A percentile compares a stretch with the other conserved stretches of the same genome.
phyloP scores from a whole-genome alignment of 2,113 vertebrate species.

The Peromyscus polionotus region DNA sequence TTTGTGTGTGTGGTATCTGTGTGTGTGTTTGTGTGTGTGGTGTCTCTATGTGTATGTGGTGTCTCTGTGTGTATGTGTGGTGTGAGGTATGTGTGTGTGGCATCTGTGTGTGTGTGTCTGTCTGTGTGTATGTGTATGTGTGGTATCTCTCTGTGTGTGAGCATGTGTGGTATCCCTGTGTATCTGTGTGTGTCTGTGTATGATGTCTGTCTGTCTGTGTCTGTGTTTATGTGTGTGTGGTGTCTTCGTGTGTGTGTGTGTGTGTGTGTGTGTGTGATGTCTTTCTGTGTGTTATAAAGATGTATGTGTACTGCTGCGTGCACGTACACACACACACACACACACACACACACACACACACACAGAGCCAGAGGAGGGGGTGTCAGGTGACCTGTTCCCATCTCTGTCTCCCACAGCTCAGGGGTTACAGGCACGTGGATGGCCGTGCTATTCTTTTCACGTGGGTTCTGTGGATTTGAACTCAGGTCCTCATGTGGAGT shows the following conservation, averaged over 20 bases:
- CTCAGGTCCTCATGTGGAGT: background rate
- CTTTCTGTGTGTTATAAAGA: background rate
- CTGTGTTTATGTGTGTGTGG: background rate
- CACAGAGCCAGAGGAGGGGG: background rate
- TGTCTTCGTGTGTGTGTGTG: background rate
- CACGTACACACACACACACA: background rate
- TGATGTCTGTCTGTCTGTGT: background rate
- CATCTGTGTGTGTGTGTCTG: background rate
- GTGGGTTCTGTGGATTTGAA: background rate
- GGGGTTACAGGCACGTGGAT: no score
- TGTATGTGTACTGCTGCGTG: background rate
- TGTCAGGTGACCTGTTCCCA: background rate
- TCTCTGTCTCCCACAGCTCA: background rate
- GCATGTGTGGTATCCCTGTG: no score
- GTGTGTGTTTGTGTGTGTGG: background rate
- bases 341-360: background rate
- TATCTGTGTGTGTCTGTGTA: no score
- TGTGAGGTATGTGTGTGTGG: no score
- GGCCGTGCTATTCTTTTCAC: no score
- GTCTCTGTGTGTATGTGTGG: background rate
- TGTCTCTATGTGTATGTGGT: background rate
- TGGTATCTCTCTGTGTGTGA: no score
- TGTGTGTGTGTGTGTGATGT: background rate
- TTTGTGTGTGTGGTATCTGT: background rate
- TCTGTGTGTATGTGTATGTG: background rate